phyloP scores from a whole-genome alignment of 2,113 vertebrate species.

The Peromyscus maniculatus region DNA sequence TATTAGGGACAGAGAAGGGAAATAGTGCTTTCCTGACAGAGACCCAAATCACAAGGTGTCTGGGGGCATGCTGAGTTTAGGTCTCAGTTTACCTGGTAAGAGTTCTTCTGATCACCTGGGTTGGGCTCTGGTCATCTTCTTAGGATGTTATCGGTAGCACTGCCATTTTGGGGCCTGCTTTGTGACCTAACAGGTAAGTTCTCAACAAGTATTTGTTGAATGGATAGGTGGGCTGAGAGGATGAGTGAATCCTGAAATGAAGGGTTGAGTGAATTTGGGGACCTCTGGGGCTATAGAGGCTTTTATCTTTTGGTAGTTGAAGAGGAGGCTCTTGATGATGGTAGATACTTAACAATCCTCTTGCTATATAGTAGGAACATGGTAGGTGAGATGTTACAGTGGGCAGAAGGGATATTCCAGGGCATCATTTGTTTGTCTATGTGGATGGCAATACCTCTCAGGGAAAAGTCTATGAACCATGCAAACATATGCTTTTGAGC shows the following conservation, averaged over 20 bases:
- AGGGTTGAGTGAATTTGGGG: background rate
- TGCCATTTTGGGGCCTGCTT: background rate
- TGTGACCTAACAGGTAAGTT: background rate
- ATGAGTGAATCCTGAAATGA: background rate
- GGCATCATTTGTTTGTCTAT: background rate
- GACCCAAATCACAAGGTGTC: background rate
- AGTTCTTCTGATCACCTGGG: background rate
- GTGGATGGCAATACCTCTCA: background rate
- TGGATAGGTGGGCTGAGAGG: background rate
- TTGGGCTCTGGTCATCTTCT: background rate
- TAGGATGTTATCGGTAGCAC: background rate
- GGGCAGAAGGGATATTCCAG: background rate
- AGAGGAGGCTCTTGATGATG: constrained; percentile 5
- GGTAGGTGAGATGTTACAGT: background rate
- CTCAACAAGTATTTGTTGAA: background rate
- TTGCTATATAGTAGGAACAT: background rate
- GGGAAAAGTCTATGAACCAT: background rate
- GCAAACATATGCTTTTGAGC: background rate
- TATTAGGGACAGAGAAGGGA: background rate
- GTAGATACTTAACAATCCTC: too few relatives aligned
- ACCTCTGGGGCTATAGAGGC: background rate
- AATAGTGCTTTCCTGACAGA: background rate
- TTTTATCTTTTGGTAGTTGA: constrained; percentile 8
- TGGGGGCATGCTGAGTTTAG: background rate
- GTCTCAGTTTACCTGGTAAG: background rate